A percentile compares a stretch with the other conserved stretches of the same genome.
phyloP scores from a whole-genome alignment of 2,113 vertebrate species.

The Lophotis ruficrista region DNA sequence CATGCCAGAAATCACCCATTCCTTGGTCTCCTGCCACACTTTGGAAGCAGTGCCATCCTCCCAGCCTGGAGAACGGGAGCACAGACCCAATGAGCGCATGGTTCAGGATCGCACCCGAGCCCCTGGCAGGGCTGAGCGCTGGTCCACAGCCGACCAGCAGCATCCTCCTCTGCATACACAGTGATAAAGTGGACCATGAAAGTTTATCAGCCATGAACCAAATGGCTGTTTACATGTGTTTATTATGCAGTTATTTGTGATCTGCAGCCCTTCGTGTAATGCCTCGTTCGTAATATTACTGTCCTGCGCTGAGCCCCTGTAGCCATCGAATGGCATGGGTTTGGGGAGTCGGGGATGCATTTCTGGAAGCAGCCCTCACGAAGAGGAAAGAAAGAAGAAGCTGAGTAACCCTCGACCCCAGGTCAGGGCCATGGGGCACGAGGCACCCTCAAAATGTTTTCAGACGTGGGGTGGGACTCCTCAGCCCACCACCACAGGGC shows the following conservation, averaged over 20 bases:
- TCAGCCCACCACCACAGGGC: background rate
- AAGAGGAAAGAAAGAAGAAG: background rate
- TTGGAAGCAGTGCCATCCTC: background rate
- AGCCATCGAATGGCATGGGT: fast-evolving
- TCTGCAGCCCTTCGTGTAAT: background rate
- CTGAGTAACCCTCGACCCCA: fast-evolving
- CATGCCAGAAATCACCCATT: background rate
- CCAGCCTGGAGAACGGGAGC: background rate
- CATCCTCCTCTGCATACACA: background rate
- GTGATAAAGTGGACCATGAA: conserved; percentile 21
- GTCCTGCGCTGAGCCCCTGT: background rate
- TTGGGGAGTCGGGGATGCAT: fast-evolving
- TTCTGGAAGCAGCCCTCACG: background rate
- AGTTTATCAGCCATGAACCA: conserved; percentile 64
- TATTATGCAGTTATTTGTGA: conserved; percentile 28
- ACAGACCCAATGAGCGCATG: fast-evolving
- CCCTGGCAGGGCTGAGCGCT: background rate
- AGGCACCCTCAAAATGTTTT: background rate
- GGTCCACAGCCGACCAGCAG: background rate
- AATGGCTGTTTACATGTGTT: conserved; percentile 35
- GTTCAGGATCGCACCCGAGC: no score
- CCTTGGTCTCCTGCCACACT: background rate
- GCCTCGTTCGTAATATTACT: fast-evolving
- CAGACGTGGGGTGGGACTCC: fast-evolving
- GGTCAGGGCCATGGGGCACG: background rate